These are phyloP conservation scores for Glyphotaelius pellucidus DNA, from an alignment of 2,888 invertebrate species.

Conservation along the genomic window DNA sequence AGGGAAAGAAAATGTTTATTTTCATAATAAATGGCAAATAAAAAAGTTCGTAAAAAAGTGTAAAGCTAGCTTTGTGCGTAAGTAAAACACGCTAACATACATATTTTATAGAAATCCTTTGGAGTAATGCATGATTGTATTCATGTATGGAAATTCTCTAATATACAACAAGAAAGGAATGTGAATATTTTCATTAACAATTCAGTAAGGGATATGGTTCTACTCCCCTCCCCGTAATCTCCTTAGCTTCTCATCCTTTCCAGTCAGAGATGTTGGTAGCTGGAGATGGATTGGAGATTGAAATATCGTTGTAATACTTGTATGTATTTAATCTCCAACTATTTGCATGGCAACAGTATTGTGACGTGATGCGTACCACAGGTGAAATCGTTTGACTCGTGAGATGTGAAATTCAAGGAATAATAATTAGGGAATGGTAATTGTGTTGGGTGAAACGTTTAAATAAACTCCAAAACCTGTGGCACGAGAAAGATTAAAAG, in stretches of 20 bases:
- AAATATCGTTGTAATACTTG: background rate
- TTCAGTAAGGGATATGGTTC: constrained; percentile 44
- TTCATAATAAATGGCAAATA: background rate
- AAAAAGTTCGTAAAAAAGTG: background rate
- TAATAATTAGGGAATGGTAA: background rate
- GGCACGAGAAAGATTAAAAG: background rate
- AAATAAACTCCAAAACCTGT: background rate
- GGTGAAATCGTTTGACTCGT: constrained; percentile 27
- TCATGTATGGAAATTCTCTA: constrained; percentile 18
- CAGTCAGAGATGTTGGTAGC: background rate
- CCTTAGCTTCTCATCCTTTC: constrained; percentile 24
- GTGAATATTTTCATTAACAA: constrained; percentile 46
- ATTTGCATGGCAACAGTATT: background rate
- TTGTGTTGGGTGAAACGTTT: background rate
- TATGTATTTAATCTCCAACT: background rate
- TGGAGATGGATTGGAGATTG: background rate
- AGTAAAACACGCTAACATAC: background rate
- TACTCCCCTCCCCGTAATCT: constrained; percentile 16
- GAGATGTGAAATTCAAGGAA: constrained; percentile 35
- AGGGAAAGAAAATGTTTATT: background rate
- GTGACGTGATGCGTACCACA: constrained; percentile 15
- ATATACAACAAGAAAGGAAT: constrained; percentile 34
- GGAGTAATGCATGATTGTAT: constrained; percentile 22
- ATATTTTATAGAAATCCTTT: background rate
- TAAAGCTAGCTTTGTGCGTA: background rate